A percentile compares a stretch with the other conserved stretches of the same genome.
Evolutionary conservation across 2,113 vertebrate species (phyloP).

Genomic region (Uria lomvia): DNA sequence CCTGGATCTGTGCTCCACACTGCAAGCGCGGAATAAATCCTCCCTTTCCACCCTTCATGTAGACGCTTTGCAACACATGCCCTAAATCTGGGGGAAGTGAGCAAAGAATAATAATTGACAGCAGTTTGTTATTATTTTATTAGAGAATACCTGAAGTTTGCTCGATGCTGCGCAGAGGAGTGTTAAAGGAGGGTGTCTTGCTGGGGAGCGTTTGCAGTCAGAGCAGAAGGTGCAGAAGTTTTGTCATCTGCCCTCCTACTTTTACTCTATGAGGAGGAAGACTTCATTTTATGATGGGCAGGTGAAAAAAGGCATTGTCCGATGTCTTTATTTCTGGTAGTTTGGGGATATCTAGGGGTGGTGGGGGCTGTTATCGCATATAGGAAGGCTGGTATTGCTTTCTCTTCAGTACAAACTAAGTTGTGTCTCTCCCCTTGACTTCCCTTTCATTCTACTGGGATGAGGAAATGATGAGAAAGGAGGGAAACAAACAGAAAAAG

Average conservation of each 20-base stretch:
- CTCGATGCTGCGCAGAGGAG: not conserved
- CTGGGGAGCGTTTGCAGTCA: not conserved
- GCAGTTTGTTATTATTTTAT: not conserved
- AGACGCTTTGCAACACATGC: not conserved
- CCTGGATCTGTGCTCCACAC: not conserved
- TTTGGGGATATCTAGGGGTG: not conserved
- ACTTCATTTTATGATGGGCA: not conserved
- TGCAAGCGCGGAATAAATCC: not conserved
- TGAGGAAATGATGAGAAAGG: not conserved
- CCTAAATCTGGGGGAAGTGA: not conserved
- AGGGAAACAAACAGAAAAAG: not conserved
- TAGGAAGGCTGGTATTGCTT: not conserved
- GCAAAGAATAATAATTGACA: not conserved
- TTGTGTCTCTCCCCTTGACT: not conserved
- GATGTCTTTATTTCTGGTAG: not conserved
- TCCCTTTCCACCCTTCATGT: not conserved
- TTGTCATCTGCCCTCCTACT: not conserved
- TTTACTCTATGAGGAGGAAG: not conserved
- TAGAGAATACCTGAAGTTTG: not conserved
- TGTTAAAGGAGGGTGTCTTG: not conserved
- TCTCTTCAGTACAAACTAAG: not conserved
- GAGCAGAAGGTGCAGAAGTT: not conserved
- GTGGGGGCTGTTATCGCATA: not conserved
- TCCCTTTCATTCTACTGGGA: not conserved
- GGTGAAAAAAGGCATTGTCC: not conserved